phyloP scores from a whole-genome alignment of 2,888 invertebrate genomes.

The Campoletis raptor region DNA sequence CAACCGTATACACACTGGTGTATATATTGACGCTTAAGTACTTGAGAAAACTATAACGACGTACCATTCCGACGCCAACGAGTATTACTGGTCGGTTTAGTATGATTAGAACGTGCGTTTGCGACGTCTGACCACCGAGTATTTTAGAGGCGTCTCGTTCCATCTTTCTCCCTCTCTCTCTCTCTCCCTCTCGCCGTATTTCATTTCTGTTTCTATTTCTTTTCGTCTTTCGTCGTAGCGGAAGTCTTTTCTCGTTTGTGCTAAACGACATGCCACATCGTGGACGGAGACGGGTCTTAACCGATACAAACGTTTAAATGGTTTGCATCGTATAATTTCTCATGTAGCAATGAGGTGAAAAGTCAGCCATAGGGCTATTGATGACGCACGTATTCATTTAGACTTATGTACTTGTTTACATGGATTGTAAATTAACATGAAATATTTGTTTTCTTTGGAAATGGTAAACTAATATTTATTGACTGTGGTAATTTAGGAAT shows the following conservation, averaged over 20 bases:
- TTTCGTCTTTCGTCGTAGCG: conserved; percentile 52
- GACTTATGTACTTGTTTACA: conserved; percentile 28
- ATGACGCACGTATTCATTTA: conserved; percentile 53
- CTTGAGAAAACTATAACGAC: conserved; percentile 47
- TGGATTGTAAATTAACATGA: conserved; percentile 17
- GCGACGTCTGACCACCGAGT: conserved; percentile 31
- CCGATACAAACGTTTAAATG: conserved; percentile 44
- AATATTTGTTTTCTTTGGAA: background rate
- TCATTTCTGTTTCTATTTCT: conserved; percentile 6
- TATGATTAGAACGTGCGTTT: conserved; percentile 65
- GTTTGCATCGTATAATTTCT: conserved; percentile 55
- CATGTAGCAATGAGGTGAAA: conserved; percentile 45
- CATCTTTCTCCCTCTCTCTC: conserved; percentile 20
- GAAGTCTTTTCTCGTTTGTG: conserved; percentile 56
- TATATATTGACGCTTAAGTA: conserved; percentile 38
- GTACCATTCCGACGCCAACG: conserved; percentile 47
- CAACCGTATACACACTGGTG: conserved; percentile 35
- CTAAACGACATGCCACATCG: conserved; percentile 61
- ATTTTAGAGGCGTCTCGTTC: conserved; percentile 38
- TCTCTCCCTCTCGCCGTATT: conserved; percentile 24
- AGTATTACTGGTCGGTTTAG: conserved; percentile 63
- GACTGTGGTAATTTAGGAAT: background rate
- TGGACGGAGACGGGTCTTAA: conserved; percentile 37
- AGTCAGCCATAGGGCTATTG: conserved; percentile 38
- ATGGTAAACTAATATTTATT: background rate